phyloP scores from a whole-genome alignment of 1,140 invertebrate genomes.

The Bradynema listronoti region DNA sequence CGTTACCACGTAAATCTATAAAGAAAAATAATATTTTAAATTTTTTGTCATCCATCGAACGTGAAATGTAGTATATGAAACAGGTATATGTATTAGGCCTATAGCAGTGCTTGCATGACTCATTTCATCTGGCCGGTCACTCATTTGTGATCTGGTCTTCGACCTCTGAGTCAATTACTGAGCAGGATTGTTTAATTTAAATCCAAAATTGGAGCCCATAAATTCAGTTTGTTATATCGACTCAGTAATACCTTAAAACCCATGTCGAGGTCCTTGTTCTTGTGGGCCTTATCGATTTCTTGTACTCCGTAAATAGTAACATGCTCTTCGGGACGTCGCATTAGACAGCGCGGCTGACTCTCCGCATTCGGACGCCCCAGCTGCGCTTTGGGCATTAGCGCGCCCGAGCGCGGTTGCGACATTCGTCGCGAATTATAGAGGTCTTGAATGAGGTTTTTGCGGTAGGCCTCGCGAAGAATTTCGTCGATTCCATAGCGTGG shows the following conservation, averaged over 20 bases:
- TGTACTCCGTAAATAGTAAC: constrained; percentile 36
- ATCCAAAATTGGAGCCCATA: too few species aligned
- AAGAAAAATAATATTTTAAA: neutral
- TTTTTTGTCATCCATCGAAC: neutral
- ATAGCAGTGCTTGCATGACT: too few species aligned
- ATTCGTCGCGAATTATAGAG: constrained; percentile 42
- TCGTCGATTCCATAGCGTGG: constrained; percentile 46
- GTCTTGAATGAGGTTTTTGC: constrained; percentile 41
- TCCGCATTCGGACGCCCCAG: constrained; percentile 31
- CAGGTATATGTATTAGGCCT: too few species aligned
- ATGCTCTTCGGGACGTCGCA: constrained; percentile 41
- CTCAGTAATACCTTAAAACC: constrained; percentile 52
- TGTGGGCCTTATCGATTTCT: constrained; percentile 53
- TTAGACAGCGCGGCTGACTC: constrained; percentile 43
- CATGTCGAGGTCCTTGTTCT: constrained; percentile 41
- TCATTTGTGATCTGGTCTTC: too few species aligned
- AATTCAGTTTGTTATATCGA: too few species aligned
- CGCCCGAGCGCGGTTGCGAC: constrained; percentile 16
- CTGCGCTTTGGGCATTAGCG: constrained; percentile 30
- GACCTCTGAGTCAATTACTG: neutral
- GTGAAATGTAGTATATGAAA: too few species aligned
- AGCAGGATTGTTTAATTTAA: neutral
- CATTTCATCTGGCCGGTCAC: too few species aligned
- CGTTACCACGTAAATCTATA: constrained; percentile 28
- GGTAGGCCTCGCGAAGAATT: constrained; percentile 42